phyloP scores from a whole-genome alignment of 2,113 vertebrate species.

The Cavia aperea region DNA sequence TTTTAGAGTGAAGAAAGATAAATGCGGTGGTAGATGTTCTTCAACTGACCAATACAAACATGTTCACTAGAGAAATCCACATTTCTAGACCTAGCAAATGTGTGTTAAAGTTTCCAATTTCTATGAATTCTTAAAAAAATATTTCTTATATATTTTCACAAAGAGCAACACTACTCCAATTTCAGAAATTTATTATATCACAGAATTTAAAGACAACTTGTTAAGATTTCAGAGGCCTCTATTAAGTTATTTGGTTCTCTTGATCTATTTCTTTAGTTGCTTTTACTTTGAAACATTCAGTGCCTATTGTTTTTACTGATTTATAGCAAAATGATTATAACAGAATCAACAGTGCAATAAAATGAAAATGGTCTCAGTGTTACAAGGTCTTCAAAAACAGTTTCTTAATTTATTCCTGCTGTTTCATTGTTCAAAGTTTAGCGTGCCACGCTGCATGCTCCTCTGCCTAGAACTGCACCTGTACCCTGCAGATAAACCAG shows the following conservation, averaged over 20 bases:
- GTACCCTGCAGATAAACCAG: conserved; percentile 49
- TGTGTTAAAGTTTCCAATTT: not conserved
- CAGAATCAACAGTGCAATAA: not conserved
- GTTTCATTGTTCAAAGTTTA: conserved; percentile 1
- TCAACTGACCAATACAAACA: not conserved
- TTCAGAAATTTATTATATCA: not conserved
- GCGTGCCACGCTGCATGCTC: not conserved
- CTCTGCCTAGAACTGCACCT: conserved; percentile 25
- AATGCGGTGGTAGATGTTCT: not conserved
- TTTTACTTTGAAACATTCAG: not conserved
- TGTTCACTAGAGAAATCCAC: not conserved
- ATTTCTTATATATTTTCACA: not conserved
- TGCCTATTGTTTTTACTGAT: not conserved
- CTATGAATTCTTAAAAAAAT: not conserved
- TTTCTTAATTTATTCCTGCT: conserved; percentile 46
- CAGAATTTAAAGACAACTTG: not conserved
- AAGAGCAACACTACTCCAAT: not conserved
- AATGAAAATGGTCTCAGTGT: conserved; percentile 22
- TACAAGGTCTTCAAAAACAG: not conserved
- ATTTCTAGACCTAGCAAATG: not conserved
- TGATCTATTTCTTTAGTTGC: not conserved
- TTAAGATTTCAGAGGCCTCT: not conserved
- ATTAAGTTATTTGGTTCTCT: not conserved
- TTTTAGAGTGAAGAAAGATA: not conserved
- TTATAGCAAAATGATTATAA: not conserved